phyloP scores from a whole-genome alignment of 2,797 vertebrate species.

The Scarus forsteni region DNA sequence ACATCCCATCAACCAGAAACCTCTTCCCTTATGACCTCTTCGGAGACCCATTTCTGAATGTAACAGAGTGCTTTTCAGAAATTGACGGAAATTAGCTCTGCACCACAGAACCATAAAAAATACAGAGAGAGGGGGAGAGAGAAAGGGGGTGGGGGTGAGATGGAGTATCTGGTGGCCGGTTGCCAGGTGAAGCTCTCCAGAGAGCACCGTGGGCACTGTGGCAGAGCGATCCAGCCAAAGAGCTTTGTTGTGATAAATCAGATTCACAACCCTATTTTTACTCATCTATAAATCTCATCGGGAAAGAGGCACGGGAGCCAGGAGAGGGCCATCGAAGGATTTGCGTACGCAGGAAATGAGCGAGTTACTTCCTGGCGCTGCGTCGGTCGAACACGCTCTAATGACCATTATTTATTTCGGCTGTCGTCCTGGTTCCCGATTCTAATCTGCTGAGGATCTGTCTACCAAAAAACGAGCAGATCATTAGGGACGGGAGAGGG shows the following conservation, averaged over 20 bases:
- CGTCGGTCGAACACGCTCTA: constrained; percentile 68
- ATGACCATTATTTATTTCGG: constrained; percentile 84
- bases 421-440: constrained; percentile 65
- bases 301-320: constrained; percentile 27
- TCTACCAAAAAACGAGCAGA: constrained; percentile 73
- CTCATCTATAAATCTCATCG: constrained; percentile 76
- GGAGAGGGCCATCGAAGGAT: constrained; percentile 24
- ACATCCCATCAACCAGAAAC: constrained; percentile 62
- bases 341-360: constrained; percentile 64
- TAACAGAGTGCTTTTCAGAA: constrained; percentile 71
- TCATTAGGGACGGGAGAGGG: constrained; percentile 61
- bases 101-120: constrained; percentile 66
- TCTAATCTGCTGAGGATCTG: constrained; percentile 70
- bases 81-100: constrained; percentile 72
- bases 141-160: constrained; percentile 19
- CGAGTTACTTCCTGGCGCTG: constrained; percentile 60
- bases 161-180: constrained; percentile 60
- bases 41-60: constrained; percentile 63
- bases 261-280: constrained; percentile 78
- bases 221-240: constrained; percentile 68
- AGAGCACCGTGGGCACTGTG: constrained; percentile 58
- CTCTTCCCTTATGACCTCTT: constrained; percentile 54
- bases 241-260: constrained; percentile 80
- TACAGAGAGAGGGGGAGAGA: constrained; percentile 16
- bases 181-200: constrained; percentile 71